Conservation (phyloP, 2,888 invertebrate genomes). For the Chromoteleia sp. region DNA sequence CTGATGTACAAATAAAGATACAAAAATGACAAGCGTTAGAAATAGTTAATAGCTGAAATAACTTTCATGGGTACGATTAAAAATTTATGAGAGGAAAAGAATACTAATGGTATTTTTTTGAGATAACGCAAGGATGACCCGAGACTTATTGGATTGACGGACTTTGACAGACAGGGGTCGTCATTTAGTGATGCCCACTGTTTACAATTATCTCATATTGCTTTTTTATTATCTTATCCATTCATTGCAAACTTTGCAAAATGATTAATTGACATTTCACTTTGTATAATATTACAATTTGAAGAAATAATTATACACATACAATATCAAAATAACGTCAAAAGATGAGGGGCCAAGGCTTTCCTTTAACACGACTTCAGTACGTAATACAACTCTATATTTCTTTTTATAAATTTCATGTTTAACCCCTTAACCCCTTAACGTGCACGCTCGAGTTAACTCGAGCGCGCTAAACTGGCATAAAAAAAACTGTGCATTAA, state of each 20-base stretch:
- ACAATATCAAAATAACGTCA: neutral
- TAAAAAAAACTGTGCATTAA: too few relatives aligned
- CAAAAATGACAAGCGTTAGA: too few relatives aligned
- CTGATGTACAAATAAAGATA: too few relatives aligned
- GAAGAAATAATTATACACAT: neutral
- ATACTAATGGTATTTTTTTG: constrained; percentile 42
- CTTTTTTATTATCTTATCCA: constrained; percentile 61
- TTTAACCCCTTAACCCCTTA: too few relatives aligned
- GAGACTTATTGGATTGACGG: constrained; percentile 75
- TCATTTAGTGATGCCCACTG: constrained; percentile 75
- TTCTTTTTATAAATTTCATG: too few relatives aligned
- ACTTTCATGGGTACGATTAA: too few relatives aligned
- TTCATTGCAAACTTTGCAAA: constrained; percentile 55
- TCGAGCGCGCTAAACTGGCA: too few relatives aligned
- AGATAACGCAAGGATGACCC: constrained; percentile 74
- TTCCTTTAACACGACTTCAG: too few relatives aligned
- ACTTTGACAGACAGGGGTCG: constrained; percentile 82
- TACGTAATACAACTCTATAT: too few relatives aligned
- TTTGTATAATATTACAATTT: constrained; percentile 8
- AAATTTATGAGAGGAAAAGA: constrained; percentile 23
- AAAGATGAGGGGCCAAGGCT: too few relatives aligned
- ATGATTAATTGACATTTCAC: constrained; percentile 53
- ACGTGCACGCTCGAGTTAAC: too few relatives aligned
- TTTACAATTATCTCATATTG: constrained; percentile 53
- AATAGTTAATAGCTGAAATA: too few relatives aligned